A percentile compares a stretch with the other conserved stretches of the same genome.
phyloP scores from a whole-genome alignment of 2,113 vertebrate genomes.

The Gnathonemus echidnorhynchus region DNA sequence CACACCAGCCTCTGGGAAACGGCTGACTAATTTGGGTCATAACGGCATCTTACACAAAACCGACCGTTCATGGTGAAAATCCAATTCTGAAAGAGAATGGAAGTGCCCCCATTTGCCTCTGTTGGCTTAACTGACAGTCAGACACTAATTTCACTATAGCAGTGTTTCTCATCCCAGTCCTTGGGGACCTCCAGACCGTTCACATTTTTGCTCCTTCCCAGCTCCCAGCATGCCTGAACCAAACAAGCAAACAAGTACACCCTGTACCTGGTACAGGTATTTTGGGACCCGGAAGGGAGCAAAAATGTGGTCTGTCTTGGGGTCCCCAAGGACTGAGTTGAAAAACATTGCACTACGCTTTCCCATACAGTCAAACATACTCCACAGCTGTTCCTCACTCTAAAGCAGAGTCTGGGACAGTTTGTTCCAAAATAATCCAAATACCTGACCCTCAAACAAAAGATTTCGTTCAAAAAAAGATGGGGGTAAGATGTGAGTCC shows the following conservation, averaged over 20 bases:
- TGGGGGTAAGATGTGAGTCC: neutral
- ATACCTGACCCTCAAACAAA: neutral
- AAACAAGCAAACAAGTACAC: neutral
- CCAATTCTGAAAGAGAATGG: neutral
- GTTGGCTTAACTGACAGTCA: neutral
- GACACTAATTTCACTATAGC: neutral
- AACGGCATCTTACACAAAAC: neutral
- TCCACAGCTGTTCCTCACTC: neutral
- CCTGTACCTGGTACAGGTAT: neutral
- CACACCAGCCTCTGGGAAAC: neutral
- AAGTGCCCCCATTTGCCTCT: neutral
- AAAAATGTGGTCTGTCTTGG: neutral
- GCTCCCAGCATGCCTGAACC: neutral
- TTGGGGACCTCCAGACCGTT: neutral
- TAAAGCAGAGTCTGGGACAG: neutral
- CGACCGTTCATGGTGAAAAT: neutral
- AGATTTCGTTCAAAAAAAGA: neutral
- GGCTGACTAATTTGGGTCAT: neutral
- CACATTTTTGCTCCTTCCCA: neutral
- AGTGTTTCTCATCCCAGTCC: neutral
- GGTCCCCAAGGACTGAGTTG: neutral
- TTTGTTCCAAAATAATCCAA: neutral
- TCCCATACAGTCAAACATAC: neutral
- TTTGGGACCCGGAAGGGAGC: neutral
- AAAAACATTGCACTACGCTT: neutral